Evolutionary conservation across 2,113 vertebrate species (phyloP), one percentile per base, ranked within the genome.

Genomic region (Alouatta palliata): DNA sequence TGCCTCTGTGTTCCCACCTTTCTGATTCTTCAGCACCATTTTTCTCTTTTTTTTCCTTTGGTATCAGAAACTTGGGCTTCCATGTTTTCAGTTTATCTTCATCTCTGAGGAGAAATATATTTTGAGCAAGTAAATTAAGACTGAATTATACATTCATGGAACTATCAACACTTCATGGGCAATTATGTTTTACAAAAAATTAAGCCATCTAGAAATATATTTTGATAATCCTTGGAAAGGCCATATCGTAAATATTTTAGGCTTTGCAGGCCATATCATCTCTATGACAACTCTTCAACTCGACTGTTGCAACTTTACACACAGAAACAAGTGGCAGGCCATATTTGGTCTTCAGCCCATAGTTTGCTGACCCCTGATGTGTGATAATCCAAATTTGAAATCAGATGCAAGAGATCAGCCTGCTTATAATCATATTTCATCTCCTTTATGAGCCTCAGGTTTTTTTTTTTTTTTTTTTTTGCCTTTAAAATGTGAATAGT

Each of bases 21-120:
- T 98, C 97, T 54, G n/a, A 6, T 8, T 90, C 54, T 0, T 94
- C 10, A 0, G 64, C n/a, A 96, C 35, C 71, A 91, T 89, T 96
- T 47, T 45, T 95, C 66, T 96, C 98, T 94, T 83, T 98, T 70
- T 98, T 97, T 7, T 98, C 98, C 83, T 97, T 99, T 0, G 5
- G 52, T 49, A 95, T 95, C n/a, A 99, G 95, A 95, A 99, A 99
- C 88, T 99, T 99, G 9, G 98, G 98, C 17, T 98, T 98, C 98
- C 99, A 84, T 84, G 95, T 98, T 85, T 98, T 99, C 97, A 98
- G 83, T 66, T 99, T 99, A 93, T 99, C 98, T 0, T 99, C 98
- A 58, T 98, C 97, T 94, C 99, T 99, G 87, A 75, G 45, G 52
- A 92, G 84, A 91, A 87, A 91, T 71, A 83, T 49, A 35, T 88